Conservation (phyloP, 2,797 vertebrate genomes). For the Falco biarmicus region DNA sequence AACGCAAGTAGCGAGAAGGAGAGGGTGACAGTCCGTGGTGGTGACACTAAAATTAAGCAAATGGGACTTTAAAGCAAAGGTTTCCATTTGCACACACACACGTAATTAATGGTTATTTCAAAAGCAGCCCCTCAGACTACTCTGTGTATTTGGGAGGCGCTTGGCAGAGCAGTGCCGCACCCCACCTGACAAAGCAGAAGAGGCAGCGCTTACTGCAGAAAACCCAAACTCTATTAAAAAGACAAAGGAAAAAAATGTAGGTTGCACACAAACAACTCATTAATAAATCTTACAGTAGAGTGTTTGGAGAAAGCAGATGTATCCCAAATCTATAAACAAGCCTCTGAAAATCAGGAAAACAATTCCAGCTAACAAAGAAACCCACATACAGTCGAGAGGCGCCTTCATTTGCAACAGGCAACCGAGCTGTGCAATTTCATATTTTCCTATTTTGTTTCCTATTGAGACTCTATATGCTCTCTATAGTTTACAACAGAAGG, state of each 20-base stretch:
- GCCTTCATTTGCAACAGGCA: not conserved
- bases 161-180: slow-evolving; percentile 2
- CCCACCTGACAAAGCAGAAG: not conserved
- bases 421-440: not conserved
- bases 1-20: not conserved
- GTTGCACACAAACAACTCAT: not conserved
- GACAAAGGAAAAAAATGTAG: not conserved
- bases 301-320: not conserved
- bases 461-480: not conserved
- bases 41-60: not conserved
- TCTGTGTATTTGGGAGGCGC: not conserved
- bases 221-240: not conserved
- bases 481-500: not conserved
- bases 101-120: not conserved
- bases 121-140: not conserved
- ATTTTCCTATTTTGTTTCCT: slow-evolving; percentile 16
- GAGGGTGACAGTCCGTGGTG: not conserved
- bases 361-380: not conserved
- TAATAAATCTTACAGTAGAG: not conserved
- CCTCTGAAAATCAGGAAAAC: not conserved
- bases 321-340: not conserved
- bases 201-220: not conserved
- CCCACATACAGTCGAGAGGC: not conserved
- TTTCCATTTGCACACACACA: not conserved
- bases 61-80: not conserved